Evolutionary conservation across 2,113 vertebrate species (phyloP), one percentile per base, ranked within the genome.

Genomic region (Myanophis thanlyinensis): DNA sequence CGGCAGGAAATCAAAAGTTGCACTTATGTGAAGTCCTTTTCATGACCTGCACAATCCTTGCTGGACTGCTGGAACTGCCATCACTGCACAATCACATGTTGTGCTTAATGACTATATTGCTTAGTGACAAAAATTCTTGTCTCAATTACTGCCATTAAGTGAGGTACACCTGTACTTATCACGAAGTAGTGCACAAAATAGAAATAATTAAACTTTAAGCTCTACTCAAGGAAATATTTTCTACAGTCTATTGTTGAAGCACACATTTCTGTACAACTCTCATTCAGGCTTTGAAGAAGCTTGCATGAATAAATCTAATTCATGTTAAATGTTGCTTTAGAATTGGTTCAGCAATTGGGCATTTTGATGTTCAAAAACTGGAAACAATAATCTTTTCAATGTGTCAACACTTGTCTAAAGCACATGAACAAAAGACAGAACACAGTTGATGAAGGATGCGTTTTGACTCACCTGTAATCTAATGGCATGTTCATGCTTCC

Each of bases 401-500:
- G 7, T 94, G 54, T 30, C 90, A 40, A 20, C 93, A 94, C 91
- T 94, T 49, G 56, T 90, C 73, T 2, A 47, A 89, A 54, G 56
- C 86, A 93, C 67, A 0, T 51, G 62, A 1, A 4, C 0, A 22
- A 11, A 92, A 12, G n/a, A 49, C 46, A 47, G 62, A 91, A 52
- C 6, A 73, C 11, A 11, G 18, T 5, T 53, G 48, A 89, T 20
- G 0, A 0, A 23, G 1, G 22, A 62, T 51, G 8, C 10, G 1
- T 93, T 54, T 23, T 4, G 40, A 94, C 93, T 94, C 97, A 99
- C 99, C 98, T 99, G 99, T 67, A 99, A 94, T 93, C 99, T 97
- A 30, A 99, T 97, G 0, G 99, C 98, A 0, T 99, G 99, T 94
- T 99, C 99, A 0, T 99, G 99, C 51, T 99, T 99, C 97, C 99